Base-by-base conservation (phyloP, 2,888 invertebrate genomes). In the Tenodera sinensis region DNA sequence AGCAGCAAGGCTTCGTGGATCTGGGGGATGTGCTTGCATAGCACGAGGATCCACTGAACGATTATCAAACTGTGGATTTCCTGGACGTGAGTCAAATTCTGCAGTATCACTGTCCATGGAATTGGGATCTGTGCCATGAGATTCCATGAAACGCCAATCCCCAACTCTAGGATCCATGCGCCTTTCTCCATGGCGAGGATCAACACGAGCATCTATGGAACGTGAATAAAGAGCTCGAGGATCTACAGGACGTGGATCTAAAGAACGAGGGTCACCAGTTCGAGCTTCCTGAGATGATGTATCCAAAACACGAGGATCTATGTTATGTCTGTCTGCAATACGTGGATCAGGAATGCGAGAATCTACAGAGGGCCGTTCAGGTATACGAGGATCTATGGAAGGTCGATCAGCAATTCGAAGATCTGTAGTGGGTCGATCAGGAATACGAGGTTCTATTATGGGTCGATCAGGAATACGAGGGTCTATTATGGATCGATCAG, bases 261-360 rank as follows among this genome's bases (percentile, higher is more conserved):
- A 15, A 89, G 42, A 1, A 34, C 84, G 28, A 89, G 34, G 34
- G 83, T 83, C 54, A 88, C 89, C 9, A 12, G 42, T 42, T 42
- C 42, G 42, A 42, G 42, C 42, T 12, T 42, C 42, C 42, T 42
- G 42, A 86, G 86, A 14, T 86, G 90, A 82, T 88, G 89, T 6
- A 88, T 89, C 84, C 47, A 34, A 6, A n/a, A 86, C 3, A 25
- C 71, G 88, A 3, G 47, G 85, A 15, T 84, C 84, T 14, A 88
- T 87, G 3, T 84, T 90, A 81, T 92, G 91, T 42, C 92, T 89
- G 88, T 92, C 92, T 90, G 92, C 91, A 93, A 92, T 91, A 8
- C 92, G 92, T 83, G 95, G 94, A 88, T 95, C 95, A 85, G 95
- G 92, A 93, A 96, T 94, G 89, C 89, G 89, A 87, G 90, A 88